Evolutionary conservation across 2,797 vertebrate species (phyloP).

Genomic region (Poeciliopsis gracilis): DNA sequence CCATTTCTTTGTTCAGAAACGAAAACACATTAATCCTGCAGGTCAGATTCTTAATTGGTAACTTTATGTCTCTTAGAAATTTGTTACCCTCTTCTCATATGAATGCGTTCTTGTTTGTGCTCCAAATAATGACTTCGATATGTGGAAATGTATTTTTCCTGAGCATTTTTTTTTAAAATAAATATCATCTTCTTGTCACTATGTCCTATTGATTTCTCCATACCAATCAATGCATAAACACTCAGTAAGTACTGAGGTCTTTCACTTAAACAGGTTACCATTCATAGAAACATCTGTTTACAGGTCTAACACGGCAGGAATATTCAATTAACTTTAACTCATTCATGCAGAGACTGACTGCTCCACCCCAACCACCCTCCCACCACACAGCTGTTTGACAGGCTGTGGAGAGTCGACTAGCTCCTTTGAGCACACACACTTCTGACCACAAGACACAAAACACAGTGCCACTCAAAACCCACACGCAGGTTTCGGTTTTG

Average conservation of each 20-base stretch:
- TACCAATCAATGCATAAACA: conserved; percentile 38
- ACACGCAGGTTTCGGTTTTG: conserved; percentile 19
- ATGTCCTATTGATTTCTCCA: conserved; percentile 45
- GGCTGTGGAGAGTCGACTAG: conserved; percentile 18
- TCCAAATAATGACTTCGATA: neutral
- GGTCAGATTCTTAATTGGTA: neutral
- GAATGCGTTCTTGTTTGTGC: neutral
- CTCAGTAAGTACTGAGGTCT: conserved; percentile 2
- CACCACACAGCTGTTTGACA: conserved; percentile 33
- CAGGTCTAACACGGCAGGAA: conserved; percentile 15
- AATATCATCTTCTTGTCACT: conserved; percentile 14
- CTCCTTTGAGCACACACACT: conserved; percentile 17
- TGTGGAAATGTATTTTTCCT: conserved; percentile 3
- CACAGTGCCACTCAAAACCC: conserved; percentile 17
- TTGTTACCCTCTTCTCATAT: neutral
- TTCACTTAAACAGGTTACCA: conserved; percentile 44
- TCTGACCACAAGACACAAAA: conserved; percentile 20
- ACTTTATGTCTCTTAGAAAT: neutral
- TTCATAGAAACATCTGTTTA: conserved; percentile 34
- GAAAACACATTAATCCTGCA: neutral
- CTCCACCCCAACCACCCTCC: conserved; percentile 36
- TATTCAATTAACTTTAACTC: conserved; percentile 37
- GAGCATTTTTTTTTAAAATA: conserved; percentile 4
- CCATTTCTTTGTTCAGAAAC: neutral
- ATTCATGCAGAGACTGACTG: conserved; percentile 21